Evolutionary conservation across 2,888 invertebrate genomes (phyloP).

Genomic region (Dynastes hyllus): DNA sequence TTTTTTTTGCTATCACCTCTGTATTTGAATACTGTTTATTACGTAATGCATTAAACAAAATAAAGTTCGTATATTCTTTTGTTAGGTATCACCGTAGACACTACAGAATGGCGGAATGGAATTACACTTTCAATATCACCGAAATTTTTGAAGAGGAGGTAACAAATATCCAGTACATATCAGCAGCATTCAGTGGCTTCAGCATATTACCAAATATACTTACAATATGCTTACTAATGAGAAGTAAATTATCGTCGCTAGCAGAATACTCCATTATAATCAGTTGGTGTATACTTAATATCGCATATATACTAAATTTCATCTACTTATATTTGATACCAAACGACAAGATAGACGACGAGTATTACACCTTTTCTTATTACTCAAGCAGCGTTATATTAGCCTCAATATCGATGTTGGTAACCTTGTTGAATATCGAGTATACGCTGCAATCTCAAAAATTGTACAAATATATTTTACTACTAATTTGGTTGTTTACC

Average conservation of each 20-base stretch:
- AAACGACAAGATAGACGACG: conserved; percentile 2
- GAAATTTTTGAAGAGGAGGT: conserved; percentile 30
- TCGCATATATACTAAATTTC: conserved; percentile 29
- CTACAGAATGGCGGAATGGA: not conserved
- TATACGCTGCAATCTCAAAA: conserved; percentile 8
- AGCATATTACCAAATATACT: conserved; percentile 29
- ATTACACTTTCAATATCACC: conserved; percentile 13
- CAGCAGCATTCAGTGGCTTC: conserved; percentile 16
- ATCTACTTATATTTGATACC: conserved; percentile 22
- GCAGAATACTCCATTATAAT: conserved; percentile 21
- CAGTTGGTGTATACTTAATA: conserved; percentile 32
- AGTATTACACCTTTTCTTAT: conserved; percentile 24
- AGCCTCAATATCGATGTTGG: not conserved
- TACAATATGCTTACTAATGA: conserved; percentile 25
- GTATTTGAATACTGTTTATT: not conserved
- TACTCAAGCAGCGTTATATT: conserved; percentile 20
- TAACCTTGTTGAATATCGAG: conserved; percentile 22
- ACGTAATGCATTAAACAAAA: not conserved
- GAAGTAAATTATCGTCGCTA: conserved; percentile 5
- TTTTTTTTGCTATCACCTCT: not conserved
- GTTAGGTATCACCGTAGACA: not conserved
- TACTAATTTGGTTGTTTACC: not conserved
- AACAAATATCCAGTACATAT: conserved; percentile 6
- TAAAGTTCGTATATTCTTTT: not conserved
- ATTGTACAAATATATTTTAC: conserved; percentile 14